Base-by-base conservation (phyloP, 2,888 invertebrate genomes). In the Cataglyphis albicans region DNA sequence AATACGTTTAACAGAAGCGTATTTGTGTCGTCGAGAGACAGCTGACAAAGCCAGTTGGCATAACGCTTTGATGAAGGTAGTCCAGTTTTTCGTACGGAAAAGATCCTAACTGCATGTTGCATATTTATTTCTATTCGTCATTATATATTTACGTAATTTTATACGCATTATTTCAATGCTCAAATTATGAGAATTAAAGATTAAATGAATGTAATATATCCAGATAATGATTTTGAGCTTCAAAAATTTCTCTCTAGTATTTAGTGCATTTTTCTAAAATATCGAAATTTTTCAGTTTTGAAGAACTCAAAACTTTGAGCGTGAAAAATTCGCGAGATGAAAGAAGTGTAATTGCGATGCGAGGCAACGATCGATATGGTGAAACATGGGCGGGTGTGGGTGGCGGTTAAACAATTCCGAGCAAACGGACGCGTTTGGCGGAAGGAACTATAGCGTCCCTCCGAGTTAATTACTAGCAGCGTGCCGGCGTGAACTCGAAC, bases 401-500 rank as follows among this genome's bases (percentile, higher is more conserved):
- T 10, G 15, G 52, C 52, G 29, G 44, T 80, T 80, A 80, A 80
- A 72, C 78, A 70, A 80, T 80, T 59, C 68, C 55, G 68, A 48
- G 32, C 32, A 52, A 67, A 70, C 59, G 78, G 73, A 81, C 68
- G 68, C 55, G 59, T 86, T 85, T 86, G 87, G 88, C 89, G 87
- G 88, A 91, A 92, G 89, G 89, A 91, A 91, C 88, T 86, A 87
- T 88, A 87, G 86, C 91, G 90, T 91, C 91, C 89, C 90, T 87
- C 87, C 84, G 86, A 91, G 91, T 90, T 92, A 93, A 93, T 93
- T 93, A 91, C 91, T 83, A 82, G 81, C 87, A 87, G 88, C 87
- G 85, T 87, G 88, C 75, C 86, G 88, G 90, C 87, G 86, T 82
- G 87, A 88, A 87, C 81, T 68, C 74, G 52, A 86, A 80, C 55